A percentile compares a stretch with the other conserved stretches of the same genome.
Evolutionary conservation across 2,113 vertebrate species (phyloP).

Genomic region (Apus apus): DNA sequence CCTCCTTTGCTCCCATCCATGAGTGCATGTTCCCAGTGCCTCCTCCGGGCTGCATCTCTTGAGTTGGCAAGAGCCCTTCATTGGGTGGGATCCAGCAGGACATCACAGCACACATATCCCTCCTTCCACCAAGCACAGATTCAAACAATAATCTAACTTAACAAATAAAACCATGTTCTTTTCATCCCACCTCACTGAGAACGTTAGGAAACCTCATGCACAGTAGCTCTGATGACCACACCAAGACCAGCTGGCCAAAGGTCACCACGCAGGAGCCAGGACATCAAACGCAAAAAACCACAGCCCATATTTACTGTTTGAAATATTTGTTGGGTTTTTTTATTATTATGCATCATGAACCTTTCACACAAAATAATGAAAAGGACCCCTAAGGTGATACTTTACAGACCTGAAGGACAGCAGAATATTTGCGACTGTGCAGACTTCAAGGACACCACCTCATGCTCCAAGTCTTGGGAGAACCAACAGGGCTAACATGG

Average conservation of each 20-base stretch:
- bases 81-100: background rate
- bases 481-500: background rate
- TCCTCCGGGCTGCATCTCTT: background rate
- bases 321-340: background rate
- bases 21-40: accelerated
- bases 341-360: slow-evolving; percentile 31
- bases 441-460: background rate
- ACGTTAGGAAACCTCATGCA: accelerated
- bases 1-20: accelerated
- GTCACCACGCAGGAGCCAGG: background rate
- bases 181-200: accelerated
- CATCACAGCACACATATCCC: accelerated
- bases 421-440: background rate
- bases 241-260: accelerated
- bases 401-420: slow-evolving; percentile 5
- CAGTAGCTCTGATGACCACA: accelerated
- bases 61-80: background rate
- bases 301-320: background rate
- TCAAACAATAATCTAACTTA: accelerated
- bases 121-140: background rate
- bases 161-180: background rate
- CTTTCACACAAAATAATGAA: slow-evolving; percentile 47
- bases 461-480: background rate
- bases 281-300: background rate
- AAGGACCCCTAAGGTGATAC: slow-evolving; percentile 5